phyloP scores from a whole-genome alignment of 1,140 invertebrate genomes.

The Drosophila kepulauana region DNA sequence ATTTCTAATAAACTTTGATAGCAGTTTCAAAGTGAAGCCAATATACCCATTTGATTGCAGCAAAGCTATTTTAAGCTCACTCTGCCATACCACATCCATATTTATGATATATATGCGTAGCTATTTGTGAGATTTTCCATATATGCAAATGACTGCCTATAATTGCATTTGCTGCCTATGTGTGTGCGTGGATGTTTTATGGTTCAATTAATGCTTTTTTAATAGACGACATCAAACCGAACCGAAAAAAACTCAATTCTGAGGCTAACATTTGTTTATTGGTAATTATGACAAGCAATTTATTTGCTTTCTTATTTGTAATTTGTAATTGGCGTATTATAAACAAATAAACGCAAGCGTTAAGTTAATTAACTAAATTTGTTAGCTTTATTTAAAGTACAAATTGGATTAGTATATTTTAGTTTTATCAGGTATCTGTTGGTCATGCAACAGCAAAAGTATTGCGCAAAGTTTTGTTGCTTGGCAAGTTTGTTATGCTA shows the following conservation, averaged over 20 bases:
- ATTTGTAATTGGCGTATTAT: slow-evolving; percentile 14
- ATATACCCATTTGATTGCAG: not conserved
- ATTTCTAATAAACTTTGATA: not conserved
- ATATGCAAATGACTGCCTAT: slow-evolving; percentile 34
- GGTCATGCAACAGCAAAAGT: not conserved
- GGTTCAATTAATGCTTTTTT: slow-evolving; percentile 48
- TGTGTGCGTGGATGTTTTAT: slow-evolving; percentile 15
- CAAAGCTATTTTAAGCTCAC: slow-evolving; percentile 30
- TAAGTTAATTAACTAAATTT: slow-evolving; percentile 5
- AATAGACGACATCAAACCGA: slow-evolving; percentile 21
- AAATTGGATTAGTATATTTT: too few relatives aligned
- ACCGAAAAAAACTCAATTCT: not conserved
- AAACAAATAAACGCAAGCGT: slow-evolving; percentile 8
- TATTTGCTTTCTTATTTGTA: slow-evolving; percentile 30
- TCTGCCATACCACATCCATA: slow-evolving; percentile 19
- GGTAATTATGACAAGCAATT: slow-evolving; percentile 12
- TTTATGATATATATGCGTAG: slow-evolving; percentile 22
- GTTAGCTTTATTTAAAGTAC: not conserved
- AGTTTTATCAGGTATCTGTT: not conserved
- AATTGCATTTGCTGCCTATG: slow-evolving; percentile 36
- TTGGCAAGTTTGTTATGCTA: not conserved
- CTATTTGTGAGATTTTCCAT: slow-evolving; percentile 18
- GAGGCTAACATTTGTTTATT: slow-evolving; percentile 15
- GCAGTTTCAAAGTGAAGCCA: too few relatives aligned
- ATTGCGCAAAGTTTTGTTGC: not conserved